Base-by-base conservation (phyloP, 2,113 vertebrate species). In the Toxotes jaculatrix region DNA sequence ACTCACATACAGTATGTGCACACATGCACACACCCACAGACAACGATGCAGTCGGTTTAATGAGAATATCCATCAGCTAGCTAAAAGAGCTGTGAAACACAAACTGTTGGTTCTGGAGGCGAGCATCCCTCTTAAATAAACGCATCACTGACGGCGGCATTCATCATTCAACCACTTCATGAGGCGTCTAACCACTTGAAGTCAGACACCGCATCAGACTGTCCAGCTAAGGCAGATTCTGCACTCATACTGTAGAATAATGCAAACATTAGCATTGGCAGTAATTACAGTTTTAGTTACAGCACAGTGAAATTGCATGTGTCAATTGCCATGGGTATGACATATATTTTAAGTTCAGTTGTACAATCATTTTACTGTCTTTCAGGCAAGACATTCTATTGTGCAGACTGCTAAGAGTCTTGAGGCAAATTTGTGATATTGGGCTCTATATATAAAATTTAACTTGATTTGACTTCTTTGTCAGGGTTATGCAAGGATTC, bases 1-100 rank as follows among this genome's bases (percentile, higher is more conserved):
- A 61, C 60, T 80, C 69, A 76, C 59, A 42, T 56, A 51, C 43
- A 82, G 61, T 11, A 43, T 43, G 47, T 13, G 45, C 67, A 23
- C 57, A 71, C 53, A 86, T 31, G 49, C 73, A 75, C 69, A 75
- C 74, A 81, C 47, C 14, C 74, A 45, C 36, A 76, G 16, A 76
- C 51, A 71, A 32, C 7, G 13, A 74, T 51, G 59, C 61, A 45
- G 51, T 49, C 62, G 32, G 19, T 84, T 80, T 85, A 87, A 89
- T 88, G 86, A 87, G 77, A 81, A 84, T 73, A 91, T 90, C 84
- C 88, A 87, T 92, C 88, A 90, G 83, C 51, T 64, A 74, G 74
- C 62, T 88, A 77, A 91, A 89, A 86, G 77, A 82, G 85, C 80
- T 87, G 78, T 77, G 74, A 77, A 89, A 87, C 62, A 60, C 85